phyloP scores from a whole-genome alignment of 2,888 invertebrate species.

The Luperina testacea region DNA sequence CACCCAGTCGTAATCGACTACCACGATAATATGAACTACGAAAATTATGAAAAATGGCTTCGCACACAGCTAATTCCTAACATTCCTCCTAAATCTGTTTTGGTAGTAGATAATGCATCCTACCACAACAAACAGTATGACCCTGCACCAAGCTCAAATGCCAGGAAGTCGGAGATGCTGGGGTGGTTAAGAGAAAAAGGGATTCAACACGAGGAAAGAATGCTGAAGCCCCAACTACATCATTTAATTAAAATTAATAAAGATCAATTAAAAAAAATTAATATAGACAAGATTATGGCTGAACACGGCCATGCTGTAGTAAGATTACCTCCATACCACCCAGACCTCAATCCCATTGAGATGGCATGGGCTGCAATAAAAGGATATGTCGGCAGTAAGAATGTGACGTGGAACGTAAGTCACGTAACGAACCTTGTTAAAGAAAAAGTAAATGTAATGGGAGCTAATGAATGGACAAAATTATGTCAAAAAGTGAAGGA shows the following conservation, averaged over 20 bases:
- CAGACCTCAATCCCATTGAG: conserved; percentile 4
- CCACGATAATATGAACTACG: conserved; percentile 68
- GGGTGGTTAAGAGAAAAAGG: conserved; percentile 18
- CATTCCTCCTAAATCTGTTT: conserved; percentile 1
- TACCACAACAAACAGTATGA: conserved; percentile 31
- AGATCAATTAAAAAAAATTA: conserved; percentile 5
- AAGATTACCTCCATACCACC: conserved; percentile 2
- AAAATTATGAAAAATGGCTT: conserved; percentile 30
- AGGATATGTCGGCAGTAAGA: not conserved
- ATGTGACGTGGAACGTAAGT: not conserved
- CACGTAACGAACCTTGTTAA: not conserved
- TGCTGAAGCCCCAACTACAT: conserved; percentile 22
- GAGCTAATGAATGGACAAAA: not conserved
- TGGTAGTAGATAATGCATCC: conserved; percentile 13
- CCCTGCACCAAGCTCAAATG: conserved; percentile 23
- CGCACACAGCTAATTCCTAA: conserved; percentile 3
- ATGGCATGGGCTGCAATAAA: conserved; percentile 12
- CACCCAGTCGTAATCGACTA: too few relatives aligned
- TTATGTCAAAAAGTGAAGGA: too few relatives aligned
- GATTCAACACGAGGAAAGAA: not conserved
- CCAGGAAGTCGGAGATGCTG: conserved; percentile 27
- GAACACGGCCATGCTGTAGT: conserved; percentile 14
- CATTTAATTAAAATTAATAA: conserved; percentile 22
- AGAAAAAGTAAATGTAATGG: conserved; percentile 8
- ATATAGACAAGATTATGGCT: conserved; percentile 16